These are phyloP conservation scores for Garra rufa DNA, from an alignment of 2,113 vertebrate genomes.

Conservation along the genomic window DNA sequence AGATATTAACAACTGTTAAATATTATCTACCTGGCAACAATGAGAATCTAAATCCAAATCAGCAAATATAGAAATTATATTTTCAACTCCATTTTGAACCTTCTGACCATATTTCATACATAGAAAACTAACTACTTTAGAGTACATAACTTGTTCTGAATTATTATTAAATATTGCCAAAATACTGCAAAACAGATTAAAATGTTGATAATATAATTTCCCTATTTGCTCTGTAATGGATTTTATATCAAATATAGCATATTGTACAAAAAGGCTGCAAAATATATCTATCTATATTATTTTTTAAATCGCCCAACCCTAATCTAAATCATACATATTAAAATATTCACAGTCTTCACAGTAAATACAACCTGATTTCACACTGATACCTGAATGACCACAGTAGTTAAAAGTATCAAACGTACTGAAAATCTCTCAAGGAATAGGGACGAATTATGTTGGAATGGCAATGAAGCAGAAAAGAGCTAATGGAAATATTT, in stretches of 20 bases:
- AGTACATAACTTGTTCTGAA: too few relatives aligned
- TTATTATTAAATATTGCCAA: too few relatives aligned
- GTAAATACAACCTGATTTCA: slow-evolving; percentile 27
- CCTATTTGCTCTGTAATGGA: neutral
- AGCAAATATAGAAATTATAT: neutral
- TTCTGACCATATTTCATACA: neutral
- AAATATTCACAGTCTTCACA: slow-evolving; percentile 28
- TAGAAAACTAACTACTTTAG: neutral
- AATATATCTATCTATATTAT: neutral
- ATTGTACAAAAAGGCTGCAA: slow-evolving; percentile 1
- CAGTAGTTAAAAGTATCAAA: slow-evolving; percentile 20
- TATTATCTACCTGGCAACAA: neutral
- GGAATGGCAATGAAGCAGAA: neutral
- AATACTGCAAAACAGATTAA: neutral
- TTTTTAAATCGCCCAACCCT: neutral
- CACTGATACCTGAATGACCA: slow-evolving; percentile 1
- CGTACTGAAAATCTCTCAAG: neutral
- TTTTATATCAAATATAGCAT: neutral
- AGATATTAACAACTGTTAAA: neutral
- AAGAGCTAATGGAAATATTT: neutral
- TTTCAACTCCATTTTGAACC: neutral
- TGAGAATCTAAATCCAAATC: neutral
- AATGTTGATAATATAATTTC: neutral
- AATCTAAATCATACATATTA: neutral
- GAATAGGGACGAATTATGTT: neutral